Base-by-base conservation (phyloP, 2,888 invertebrate species). In the Chouioia cunea region DNA sequence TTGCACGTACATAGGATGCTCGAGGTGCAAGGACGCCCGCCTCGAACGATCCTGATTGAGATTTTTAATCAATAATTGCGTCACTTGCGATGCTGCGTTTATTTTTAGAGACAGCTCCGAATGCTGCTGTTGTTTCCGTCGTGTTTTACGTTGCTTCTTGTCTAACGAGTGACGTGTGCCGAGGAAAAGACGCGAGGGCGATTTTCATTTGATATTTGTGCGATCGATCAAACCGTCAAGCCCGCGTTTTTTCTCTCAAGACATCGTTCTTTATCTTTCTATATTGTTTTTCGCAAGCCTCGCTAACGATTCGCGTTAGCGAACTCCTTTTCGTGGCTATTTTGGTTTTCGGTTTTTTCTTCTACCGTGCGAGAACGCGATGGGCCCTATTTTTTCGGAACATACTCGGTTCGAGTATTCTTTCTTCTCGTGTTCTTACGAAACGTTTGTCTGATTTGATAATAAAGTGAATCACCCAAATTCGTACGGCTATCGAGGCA, bases 201-300 rank as follows among this genome's bases (percentile, higher is more conserved):
- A 16, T 36, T 43, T 43, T 20, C 43, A n/a, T 43, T 43, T 23
- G 47, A 53, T 47, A 60, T 50, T 59, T 43, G 12, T 50, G 46
- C 53, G 36, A 63, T 58, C 58, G 57, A 58, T 58, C 43, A 52
- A 52, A 64, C n/a, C 54, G 52, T 54, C 43, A 53, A 58, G 66
- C 54, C 20, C 12, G n/a, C 23, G 3, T 23, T 6, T 47, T 54
- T 68, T 68, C 44, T 27, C 10, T 12, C 36, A 36, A 4, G 36
- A 36, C 36, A 36, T 36, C 36, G 10, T 57, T 27, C n/a, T 36
- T 57, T 57, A 16, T 43, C 36, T 57, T 57, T 57, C n/a, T 27
- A n/a, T 54, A 15, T n/a, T 54, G 1, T 27, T 36, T 23, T 36
- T 8, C 15, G 15, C 27, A 15, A 10, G 18, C 10, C 0, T 20